Evolutionary conservation across 1,140 invertebrate genomes (phyloP).

Genomic region (Chlorops oryzae): DNA sequence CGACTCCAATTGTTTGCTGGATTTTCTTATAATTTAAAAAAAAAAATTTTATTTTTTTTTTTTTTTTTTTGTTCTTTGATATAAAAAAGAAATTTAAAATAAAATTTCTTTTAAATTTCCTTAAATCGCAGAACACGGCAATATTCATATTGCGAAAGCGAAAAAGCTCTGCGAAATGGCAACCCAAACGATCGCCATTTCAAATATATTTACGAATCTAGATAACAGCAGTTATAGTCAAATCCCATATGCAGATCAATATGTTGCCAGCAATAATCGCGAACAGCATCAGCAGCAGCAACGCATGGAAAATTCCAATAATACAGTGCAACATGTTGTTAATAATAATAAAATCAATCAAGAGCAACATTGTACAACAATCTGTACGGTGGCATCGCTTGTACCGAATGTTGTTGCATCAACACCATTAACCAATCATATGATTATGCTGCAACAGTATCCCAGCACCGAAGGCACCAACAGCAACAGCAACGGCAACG

Average conservation of each 20-base stretch:
- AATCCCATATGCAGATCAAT: constrained; percentile 47
- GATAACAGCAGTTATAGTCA: constrained; percentile 39
- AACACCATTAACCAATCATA: constrained; percentile 10
- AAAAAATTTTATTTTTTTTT: not conserved
- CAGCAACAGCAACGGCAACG: constrained; percentile 5
- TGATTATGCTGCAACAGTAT: constrained; percentile 7
- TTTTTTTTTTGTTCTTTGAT: not conserved
- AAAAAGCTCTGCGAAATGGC: constrained; percentile 46
- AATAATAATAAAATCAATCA: constrained; percentile 47
- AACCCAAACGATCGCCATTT: constrained; percentile 40
- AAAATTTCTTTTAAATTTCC: not conserved
- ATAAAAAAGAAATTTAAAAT: constrained; percentile 1
- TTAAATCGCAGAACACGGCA: constrained; percentile 25
- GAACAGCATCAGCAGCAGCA: constrained; percentile 19
- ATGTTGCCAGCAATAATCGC: too few species aligned
- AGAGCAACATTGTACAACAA: constrained; percentile 27
- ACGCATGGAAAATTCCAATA: constrained; percentile 10
- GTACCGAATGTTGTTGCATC: constrained; percentile 5
- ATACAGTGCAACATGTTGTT: constrained; percentile 17
- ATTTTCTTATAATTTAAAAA: not conserved
- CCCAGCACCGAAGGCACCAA: constrained; percentile 4
- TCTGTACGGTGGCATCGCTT: constrained; percentile 15
- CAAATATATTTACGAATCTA: constrained; percentile 40
- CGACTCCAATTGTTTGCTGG: too few species aligned
- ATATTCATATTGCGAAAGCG: constrained; percentile 29